phyloP scores from a whole-genome alignment of 2,888 invertebrate genomes.

The Blastobasis adustella region DNA sequence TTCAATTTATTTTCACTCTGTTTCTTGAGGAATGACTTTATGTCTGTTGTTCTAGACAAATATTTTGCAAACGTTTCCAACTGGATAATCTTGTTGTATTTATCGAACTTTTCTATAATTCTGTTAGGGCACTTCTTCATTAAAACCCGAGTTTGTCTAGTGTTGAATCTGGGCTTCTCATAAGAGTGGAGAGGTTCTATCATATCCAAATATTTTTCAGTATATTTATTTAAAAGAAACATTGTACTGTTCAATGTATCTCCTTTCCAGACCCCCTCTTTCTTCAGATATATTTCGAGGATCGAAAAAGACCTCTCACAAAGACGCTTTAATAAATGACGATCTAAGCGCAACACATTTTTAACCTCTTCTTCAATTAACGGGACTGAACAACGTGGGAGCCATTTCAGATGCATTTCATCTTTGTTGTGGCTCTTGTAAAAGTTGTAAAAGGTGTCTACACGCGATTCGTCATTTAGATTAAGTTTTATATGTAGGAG shows the following conservation, averaged over 20 bases:
- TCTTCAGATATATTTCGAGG: conserved; percentile 20
- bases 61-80: conserved; percentile 40
- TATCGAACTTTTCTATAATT: conserved; percentile 34
- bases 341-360: conserved; percentile 18
- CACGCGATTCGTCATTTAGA: conserved; percentile 40
- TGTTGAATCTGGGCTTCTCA: conserved; percentile 22
- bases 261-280: conserved; percentile 1
- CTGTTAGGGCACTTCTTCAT: conserved; percentile 40
- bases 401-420: conserved; percentile 39
- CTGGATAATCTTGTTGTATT: conserved; percentile 29
- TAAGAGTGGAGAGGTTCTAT: conserved; percentile 20
- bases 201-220: conserved; percentile 34
- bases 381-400: conserved; percentile 41
- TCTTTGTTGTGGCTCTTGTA: conserved; percentile 21
- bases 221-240: conserved; percentile 25
- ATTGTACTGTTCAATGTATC: conserved; percentile 11
- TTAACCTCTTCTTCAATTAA: conserved; percentile 34
- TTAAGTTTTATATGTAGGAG: conserved; percentile 40
- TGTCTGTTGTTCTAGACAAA: conserved; percentile 26
- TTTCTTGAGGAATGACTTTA: conserved; percentile 5
- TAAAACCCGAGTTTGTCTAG: conserved; percentile 37
- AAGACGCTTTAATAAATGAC: conserved; percentile 30
- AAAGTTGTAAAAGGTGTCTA: conserved; percentile 44
- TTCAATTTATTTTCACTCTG: conserved; percentile 12
- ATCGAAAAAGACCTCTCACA: conserved; percentile 35